These are phyloP conservation scores for Noctua janthe DNA, from an alignment of 2,888 invertebrate species.

Conservation along the genomic window DNA sequence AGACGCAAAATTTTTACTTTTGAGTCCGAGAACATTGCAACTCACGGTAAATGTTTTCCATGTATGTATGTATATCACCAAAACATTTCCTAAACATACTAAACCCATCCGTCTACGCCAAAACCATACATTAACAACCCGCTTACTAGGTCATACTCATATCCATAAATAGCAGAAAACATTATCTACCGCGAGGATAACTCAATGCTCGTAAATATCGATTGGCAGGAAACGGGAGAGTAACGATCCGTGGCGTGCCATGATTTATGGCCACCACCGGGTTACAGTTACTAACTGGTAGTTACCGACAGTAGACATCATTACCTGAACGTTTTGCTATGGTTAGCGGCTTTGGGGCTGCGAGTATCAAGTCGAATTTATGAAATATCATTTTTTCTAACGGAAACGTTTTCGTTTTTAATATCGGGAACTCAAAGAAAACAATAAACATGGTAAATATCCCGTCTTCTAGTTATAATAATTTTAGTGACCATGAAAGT, in stretches of 20 bases:
- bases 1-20: neutral
- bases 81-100: neutral
- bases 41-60: neutral
- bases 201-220: constrained; percentile 70
- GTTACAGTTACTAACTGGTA: constrained; percentile 56
- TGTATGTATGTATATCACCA: neutral
- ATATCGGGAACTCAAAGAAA: too few relatives aligned
- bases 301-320: constrained; percentile 51
- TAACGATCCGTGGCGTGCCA: constrained; percentile 68
- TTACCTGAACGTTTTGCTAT: constrained; percentile 59
- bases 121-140: constrained; percentile 35
- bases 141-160: constrained; percentile 44
- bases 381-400: too few relatives aligned
- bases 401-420: too few relatives aligned
- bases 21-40: neutral
- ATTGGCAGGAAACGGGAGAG: constrained; percentile 71
- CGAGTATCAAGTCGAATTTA: neutral
- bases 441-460: too few relatives aligned
- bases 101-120: neutral
- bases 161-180: constrained; percentile 57
- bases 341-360: constrained; percentile 2
- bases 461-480: too few relatives aligned
- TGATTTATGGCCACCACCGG: constrained; percentile 65
- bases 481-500: too few relatives aligned
- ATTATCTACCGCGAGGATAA: constrained; percentile 59